Evolutionary conservation across 2,888 invertebrate species (phyloP).

Genomic region (Archips crataeganus): DNA sequence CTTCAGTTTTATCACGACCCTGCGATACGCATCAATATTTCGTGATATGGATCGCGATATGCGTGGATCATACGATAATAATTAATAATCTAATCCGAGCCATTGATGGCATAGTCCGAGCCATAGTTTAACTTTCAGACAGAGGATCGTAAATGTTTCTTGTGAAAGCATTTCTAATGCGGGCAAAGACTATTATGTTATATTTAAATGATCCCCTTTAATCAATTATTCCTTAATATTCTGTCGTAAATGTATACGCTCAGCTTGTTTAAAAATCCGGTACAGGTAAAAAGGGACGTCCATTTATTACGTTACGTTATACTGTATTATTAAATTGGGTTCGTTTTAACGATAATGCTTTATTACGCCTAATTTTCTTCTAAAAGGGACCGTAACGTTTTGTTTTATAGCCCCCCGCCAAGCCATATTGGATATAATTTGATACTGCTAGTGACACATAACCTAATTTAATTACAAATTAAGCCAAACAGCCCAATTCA

Average conservation of each 20-base stretch:
- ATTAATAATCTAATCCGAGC: no score
- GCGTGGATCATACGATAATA: no score
- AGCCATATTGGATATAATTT: constrained; percentile 19
- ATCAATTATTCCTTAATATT: background rate
- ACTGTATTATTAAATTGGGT: constrained; percentile 4
- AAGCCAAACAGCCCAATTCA: constrained; percentile 13
- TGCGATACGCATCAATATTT: no score
- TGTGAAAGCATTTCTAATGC: no score
- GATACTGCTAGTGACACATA: constrained; percentile 11
- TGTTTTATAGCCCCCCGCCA: constrained; percentile 5
- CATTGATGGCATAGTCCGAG: no score
- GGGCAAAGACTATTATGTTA: no score
- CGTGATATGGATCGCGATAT: no score
- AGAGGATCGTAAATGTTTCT: no score
- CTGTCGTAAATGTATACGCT: background rate
- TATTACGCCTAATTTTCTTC: constrained; percentile 7
- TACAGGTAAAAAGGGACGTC: background rate
- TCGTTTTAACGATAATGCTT: constrained; percentile 7
- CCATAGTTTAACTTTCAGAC: no score
- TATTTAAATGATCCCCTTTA: background rate
- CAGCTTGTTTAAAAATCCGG: background rate
- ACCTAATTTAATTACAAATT: constrained; percentile 12
- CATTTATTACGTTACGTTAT: background rate
- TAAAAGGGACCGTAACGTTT: constrained; percentile 7
- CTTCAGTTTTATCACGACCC: no score